phyloP scores from a whole-genome alignment of 2,888 invertebrate genomes.

The Alentia gelatinosa region DNA sequence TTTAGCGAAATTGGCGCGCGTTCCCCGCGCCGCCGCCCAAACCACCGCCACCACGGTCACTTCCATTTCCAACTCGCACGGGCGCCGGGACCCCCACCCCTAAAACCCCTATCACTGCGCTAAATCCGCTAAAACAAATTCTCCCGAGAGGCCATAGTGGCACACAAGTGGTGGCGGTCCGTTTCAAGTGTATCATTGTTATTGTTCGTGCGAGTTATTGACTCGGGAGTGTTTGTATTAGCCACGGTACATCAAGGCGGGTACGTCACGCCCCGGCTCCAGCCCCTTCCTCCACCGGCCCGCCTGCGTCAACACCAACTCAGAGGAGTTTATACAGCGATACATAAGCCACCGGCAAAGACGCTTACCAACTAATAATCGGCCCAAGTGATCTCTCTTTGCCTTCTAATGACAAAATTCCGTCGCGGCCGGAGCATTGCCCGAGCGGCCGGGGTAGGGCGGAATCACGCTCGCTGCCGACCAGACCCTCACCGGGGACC shows the following conservation, averaged over 20 bases:
- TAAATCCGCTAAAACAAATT: constrained; percentile 32
- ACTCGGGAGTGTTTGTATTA: not conserved
- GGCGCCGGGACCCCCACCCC: not conserved
- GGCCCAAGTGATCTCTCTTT: not conserved
- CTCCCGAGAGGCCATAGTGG: not conserved
- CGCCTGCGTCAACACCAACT: not conserved
- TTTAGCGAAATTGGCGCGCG: not conserved
- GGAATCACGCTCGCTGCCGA: not conserved
- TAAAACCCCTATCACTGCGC: not conserved
- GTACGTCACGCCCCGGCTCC: not conserved
- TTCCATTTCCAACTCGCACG: too few species aligned
- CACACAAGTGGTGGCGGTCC: not conserved
- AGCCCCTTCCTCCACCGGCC: not conserved
- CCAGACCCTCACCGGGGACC: not conserved
- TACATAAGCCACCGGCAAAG: not conserved
- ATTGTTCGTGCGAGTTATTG: constrained; percentile 39
- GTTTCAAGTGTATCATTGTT: constrained; percentile 30
- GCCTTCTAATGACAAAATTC: not conserved
- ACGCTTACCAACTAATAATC: constrained; percentile 29
- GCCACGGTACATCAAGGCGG: constrained; percentile 7
- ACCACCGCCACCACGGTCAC: not conserved
- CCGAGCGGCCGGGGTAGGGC: too few species aligned
- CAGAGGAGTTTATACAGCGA: not conserved
- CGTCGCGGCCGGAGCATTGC: not conserved
- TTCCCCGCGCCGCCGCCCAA: not conserved